Base-by-base conservation (phyloP, 2,113 vertebrate genomes). In the Origma solitaria region DNA sequence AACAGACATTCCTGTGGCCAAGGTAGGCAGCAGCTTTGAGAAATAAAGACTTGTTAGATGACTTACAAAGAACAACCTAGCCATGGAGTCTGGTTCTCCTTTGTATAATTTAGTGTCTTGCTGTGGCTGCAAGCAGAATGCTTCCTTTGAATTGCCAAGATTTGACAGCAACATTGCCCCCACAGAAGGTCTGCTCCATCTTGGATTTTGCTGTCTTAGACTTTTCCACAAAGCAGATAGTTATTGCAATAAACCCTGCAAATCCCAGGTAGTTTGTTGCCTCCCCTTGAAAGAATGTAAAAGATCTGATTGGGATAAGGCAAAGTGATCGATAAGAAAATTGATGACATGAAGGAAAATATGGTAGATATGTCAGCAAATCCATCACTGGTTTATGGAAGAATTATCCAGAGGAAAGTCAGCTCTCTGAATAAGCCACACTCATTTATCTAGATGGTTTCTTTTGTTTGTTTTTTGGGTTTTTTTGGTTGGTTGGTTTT, bases 1-100 rank as follows among this genome's bases (percentile, higher is more conserved):
- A 69, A 75, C 1, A 91, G 95, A 65, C 97, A 77, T 94, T 98
- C 98, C 38, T 96, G 95, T 80, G 97, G 98, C 53, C 98, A 96
- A 97, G 98, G 99, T 98, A 96, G 70, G 64, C 69, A 89, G 90
- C 66, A 69, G 23, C 50, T 90, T 82, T 64, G 72, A 83, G 57
- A 82, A 61, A 37, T 38, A 45, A 20, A 70, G 38, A 33, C 21
- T 49, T 66, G 11, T 5, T 49, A 61, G 25, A 7, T 81, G 40
- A 31, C 27, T 85, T 82, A 40, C 4, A 72, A 76, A 72, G 54
- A n/a, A 9, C 17, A 57, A 2, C 19, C 24, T 81, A 54, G n/a
- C 64, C 19, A 5, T 50, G 50, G 19, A 64, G 28, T 53, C 24
- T 85, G 51, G 9, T 77, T 78, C 24, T 79, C 10, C n/a, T 79